These are phyloP conservation scores for Clunio marinus DNA, from an alignment of 2,888 invertebrate species.

Conservation along the genomic window DNA sequence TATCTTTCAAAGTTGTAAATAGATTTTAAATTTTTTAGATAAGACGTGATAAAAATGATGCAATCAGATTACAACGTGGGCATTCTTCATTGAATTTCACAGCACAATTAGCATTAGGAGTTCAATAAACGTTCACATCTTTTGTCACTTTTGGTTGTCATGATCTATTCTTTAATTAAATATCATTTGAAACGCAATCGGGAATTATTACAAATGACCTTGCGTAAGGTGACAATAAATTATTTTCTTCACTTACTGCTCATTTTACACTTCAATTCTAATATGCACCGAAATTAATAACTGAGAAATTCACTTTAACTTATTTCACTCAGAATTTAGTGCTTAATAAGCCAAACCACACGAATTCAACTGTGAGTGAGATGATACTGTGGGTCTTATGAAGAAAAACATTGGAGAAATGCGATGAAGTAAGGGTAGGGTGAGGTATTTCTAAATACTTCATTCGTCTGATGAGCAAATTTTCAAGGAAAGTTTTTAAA, in stretches of 20 bases:
- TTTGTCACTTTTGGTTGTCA: too few species aligned
- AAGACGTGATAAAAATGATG: not conserved
- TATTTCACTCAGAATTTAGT: not conserved
- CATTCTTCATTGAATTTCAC: not conserved
- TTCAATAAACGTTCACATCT: too few species aligned
- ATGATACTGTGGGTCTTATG: too few species aligned
- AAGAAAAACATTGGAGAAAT: too few species aligned
- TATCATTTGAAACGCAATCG: slow-evolving; percentile 4
- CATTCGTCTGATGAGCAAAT: too few species aligned
- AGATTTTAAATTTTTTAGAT: too few species aligned
- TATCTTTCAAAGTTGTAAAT: too few species aligned
- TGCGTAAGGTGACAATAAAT: slow-evolving; percentile 9
- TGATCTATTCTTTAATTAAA: not conserved
- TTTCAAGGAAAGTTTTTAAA: too few species aligned
- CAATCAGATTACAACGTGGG: not conserved
- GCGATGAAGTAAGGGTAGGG: too few species aligned
- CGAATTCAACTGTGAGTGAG: too few species aligned
- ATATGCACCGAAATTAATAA: not conserved
- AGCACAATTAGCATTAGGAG: too few species aligned
- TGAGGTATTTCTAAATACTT: too few species aligned
- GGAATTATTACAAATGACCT: not conserved
- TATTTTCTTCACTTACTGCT: slow-evolving; percentile 30
- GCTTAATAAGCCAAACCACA: not conserved
- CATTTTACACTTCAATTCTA: slow-evolving; percentile 17
- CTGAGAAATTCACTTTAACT: not conserved